These are phyloP conservation scores for Microplitis mediator DNA, from an alignment of 1,140 invertebrate genomes.

Conservation along the genomic window DNA sequence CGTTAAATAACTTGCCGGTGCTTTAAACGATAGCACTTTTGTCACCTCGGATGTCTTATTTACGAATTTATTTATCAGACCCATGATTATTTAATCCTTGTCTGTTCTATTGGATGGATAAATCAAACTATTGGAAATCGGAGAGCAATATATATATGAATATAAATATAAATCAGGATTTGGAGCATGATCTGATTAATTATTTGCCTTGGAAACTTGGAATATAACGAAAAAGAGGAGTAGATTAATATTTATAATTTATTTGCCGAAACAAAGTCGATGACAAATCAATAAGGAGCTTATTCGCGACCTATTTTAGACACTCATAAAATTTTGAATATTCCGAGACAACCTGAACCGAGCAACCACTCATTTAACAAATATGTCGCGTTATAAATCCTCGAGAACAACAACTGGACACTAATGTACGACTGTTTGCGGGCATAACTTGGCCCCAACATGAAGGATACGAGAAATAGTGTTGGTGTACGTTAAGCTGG, in stretches of 20 bases:
- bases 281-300: too few species aligned
- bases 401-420: conserved; percentile 59
- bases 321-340: too few species aligned
- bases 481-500: conserved; percentile 59
- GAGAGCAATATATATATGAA: not conserved
- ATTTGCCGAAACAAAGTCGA: too few species aligned
- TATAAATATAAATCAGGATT: not conserved
- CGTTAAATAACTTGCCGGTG: not conserved
- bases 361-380: too few species aligned
- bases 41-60: conserved; percentile 8
- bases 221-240: too few species aligned
- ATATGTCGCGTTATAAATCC: conserved; percentile 57
- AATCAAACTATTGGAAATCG: not conserved
- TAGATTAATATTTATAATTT: too few species aligned
- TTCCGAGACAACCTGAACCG: too few species aligned
- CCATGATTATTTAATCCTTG: not conserved
- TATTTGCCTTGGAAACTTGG: not conserved
- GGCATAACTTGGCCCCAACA: conserved; percentile 63
- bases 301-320: too few species aligned
- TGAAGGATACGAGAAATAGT: conserved; percentile 55
- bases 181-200: not conserved
- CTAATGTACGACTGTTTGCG: conserved; percentile 65
- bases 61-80: not conserved
- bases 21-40: too few species aligned
- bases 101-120: conserved; percentile 11